Evolutionary conservation across 2,888 invertebrate species (phyloP).

Genomic region (Lottia scabra): DNA sequence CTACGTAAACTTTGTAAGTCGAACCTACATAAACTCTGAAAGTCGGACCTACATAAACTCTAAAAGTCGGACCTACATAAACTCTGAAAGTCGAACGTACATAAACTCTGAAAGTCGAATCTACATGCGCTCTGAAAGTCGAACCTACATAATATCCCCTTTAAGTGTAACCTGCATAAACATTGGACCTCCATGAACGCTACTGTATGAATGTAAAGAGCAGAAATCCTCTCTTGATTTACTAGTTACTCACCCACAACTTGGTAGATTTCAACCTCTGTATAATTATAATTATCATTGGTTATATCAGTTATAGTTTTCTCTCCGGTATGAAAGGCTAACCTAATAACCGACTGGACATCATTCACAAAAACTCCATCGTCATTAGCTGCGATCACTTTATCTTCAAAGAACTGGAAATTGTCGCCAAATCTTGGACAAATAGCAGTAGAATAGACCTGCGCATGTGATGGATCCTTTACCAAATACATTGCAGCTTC

Average conservation of each 20-base stretch:
- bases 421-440: conserved; percentile 31
- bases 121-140: no score
- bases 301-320: conserved; percentile 8
- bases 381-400: conserved; percentile 6
- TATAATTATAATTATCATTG: conserved; percentile 26
- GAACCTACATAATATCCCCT: no score
- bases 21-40: no score
- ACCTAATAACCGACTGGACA: not conserved
- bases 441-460: not conserved
- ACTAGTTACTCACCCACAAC: conserved; percentile 36
- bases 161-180: no score
- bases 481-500: conserved; percentile 25
- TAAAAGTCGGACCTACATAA: no score
- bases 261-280: conserved; percentile 38
- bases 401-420: conserved; percentile 21
- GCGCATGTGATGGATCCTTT: conserved; percentile 8
- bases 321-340: not conserved
- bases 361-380: conserved; percentile 1
- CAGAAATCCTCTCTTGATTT: no score
- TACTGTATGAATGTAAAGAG: no score
- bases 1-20: no score
- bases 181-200: no score
- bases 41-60: no score
- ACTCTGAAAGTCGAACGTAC: no score
- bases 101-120: no score